A percentile compares a stretch with the other conserved stretches of the same genome.
Evolutionary conservation across 2,888 invertebrate genomes (phyloP).

Genomic region (Amblyjoppa proteus): DNA sequence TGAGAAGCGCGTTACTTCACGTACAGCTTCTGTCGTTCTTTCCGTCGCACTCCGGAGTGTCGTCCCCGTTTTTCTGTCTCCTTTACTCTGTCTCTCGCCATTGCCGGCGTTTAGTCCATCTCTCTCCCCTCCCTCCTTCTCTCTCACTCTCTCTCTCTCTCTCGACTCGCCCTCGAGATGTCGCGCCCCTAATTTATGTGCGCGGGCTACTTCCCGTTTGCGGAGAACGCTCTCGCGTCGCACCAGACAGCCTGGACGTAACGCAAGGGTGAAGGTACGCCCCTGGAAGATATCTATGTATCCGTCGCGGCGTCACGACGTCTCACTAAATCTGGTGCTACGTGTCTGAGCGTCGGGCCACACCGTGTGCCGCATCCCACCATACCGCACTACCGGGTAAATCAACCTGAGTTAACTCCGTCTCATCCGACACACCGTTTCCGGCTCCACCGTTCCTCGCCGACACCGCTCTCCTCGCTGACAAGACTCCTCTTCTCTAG

Average conservation of each 20-base stretch:
- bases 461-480: conserved; percentile 72
- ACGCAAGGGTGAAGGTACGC: conserved; percentile 78
- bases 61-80: conserved; percentile 66
- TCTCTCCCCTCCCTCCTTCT: conserved; percentile 24
- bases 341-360: conserved; percentile 80
- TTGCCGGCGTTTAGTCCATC: conserved; percentile 17
- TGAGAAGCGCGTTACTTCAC: conserved; percentile 64
- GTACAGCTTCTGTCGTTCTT: conserved; percentile 58
- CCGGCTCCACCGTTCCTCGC: conserved; percentile 73
- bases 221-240: conserved; percentile 75
- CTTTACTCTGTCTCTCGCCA: conserved; percentile 49
- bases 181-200: conserved; percentile 81
- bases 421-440: conserved; percentile 82
- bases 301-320: conserved; percentile 83
- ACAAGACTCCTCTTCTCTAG: conserved; percentile 70
- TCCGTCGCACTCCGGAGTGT: conserved; percentile 57
- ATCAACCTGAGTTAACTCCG: conserved; percentile 83
- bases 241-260: conserved; percentile 77
- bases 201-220: conserved; percentile 81
- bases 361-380: conserved; percentile 63
- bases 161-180: conserved; percentile 75
- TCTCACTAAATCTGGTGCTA: conserved; percentile 84
- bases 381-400: conserved; percentile 77
- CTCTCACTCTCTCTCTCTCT: conserved; percentile 46
- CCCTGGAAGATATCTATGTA: conserved; percentile 83